These are phyloP conservation scores for Microtus richardsoni DNA, from an alignment of 2,113 vertebrate genomes.

Conservation along the genomic window DNA sequence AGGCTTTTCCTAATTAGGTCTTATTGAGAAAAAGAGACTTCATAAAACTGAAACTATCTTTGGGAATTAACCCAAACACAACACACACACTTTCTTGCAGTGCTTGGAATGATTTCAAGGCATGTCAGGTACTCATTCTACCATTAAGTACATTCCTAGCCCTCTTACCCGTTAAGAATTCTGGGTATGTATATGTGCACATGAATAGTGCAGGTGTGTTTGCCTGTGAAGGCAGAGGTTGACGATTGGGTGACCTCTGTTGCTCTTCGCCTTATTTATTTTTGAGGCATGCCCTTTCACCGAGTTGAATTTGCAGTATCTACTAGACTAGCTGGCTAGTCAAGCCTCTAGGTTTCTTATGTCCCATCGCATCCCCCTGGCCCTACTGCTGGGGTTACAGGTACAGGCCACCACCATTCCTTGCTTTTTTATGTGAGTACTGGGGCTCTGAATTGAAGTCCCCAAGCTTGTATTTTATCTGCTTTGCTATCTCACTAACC, in stretches of 20 bases:
- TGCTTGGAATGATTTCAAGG: neutral
- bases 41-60: conserved; percentile 21
- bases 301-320: neutral
- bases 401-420: neutral
- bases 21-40: neutral
- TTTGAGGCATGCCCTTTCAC: neutral
- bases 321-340: no score
- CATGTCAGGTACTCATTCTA: neutral
- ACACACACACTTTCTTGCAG: neutral
- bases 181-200: neutral
- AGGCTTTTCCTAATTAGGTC: neutral
- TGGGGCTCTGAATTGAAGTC: neutral
- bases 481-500: neutral
- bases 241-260: neutral
- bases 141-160: neutral
- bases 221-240: neutral
- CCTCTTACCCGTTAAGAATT: conserved; percentile 25
- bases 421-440: neutral
- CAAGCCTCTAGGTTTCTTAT: neutral
- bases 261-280: neutral
- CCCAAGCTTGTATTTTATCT: neutral
- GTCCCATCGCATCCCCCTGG: neutral
- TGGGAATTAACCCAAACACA: neutral
- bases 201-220: neutral
- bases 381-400: neutral